Percentiles rank a stretch among this genome's conserved stretches.
These are phyloP conservation scores for Egretta garzetta DNA, from an alignment of 2,113 vertebrate species.

Conservation along the genomic window DNA sequence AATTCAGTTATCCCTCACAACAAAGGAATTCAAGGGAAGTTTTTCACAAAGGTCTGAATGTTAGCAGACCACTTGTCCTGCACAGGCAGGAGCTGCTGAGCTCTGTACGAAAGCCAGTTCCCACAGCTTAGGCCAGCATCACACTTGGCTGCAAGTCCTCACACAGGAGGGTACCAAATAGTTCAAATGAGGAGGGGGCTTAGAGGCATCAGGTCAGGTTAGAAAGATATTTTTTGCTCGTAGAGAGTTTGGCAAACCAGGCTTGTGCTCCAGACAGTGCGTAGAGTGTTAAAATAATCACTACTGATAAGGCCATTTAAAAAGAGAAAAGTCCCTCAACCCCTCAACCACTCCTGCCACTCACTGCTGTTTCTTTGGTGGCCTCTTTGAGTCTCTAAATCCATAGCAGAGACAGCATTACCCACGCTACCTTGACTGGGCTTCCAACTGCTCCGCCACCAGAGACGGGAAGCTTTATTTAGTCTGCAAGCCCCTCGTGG, in stretches of 20 bases:
- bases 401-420: not conserved
- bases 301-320: not conserved
- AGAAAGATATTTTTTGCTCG: not conserved
- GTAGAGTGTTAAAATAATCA: not conserved
- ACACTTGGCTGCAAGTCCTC: not conserved
- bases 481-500: not conserved
- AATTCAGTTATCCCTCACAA: not conserved
- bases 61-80: not conserved
- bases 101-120: not conserved
- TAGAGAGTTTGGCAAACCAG: not conserved
- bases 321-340: not conserved
- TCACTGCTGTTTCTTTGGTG: not conserved
- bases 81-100: not conserved
- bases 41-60: not conserved
- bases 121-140: not conserved
- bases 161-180: not conserved
- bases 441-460: not conserved
- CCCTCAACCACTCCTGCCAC: not conserved
- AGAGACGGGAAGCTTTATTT: not conserved
- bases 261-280: not conserved
- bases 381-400: not conserved
- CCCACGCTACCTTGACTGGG: fast-evolving
- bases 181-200: not conserved
- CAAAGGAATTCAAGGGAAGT: fast-evolving
- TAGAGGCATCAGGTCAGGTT: not conserved